Base-by-base conservation (phyloP, 2,888 invertebrate genomes). In the Helleia helle region DNA sequence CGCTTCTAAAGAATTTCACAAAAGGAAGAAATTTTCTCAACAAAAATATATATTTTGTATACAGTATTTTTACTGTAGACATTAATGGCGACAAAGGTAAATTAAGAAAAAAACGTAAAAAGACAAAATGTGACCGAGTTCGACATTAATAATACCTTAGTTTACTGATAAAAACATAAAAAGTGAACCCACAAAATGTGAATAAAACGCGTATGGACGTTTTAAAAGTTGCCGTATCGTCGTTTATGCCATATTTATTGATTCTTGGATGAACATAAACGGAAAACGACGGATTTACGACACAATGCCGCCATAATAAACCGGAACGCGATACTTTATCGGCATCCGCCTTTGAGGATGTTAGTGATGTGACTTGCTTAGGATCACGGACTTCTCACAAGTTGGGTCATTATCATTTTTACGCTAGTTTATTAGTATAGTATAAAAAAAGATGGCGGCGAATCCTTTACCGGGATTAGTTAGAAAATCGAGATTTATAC, bases 221-320 rank as follows among this genome's bases (percentile, higher is more conserved):
- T 34, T 34, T 22, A 22, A 34, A 34, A 38, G 26, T 27, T 8
- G 15, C 17, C 17, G 27, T 38, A 38, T 26, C 27, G 26, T 27
- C 27, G 37, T 38, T 38, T 27, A 38, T 38, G 37, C 13, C 34
- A 38, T 40, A 45, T 40, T 40, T 45, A 45, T 42, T 40, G 40
- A 42, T 45, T 36, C 26, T 17, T 14, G 36, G 36, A 36, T 25
- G 11, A 26, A 38, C 26, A 38, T 27, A 38, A 38, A 27, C 34
- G 34, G 24, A 29, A 24, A 25, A 36, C 18, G 47, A 42, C 40
- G 47, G 43, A 47, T 47, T 49, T 47, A 49, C 47, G 44, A 43
- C 31, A 38, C 39, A 34, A 34, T 34, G 41, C 39, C 40, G 37
- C 39, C 18, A 39, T 37, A 43, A 48, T 46, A 48, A 43, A 46